Evolutionary conservation across 1,140 invertebrate genomes (phyloP), one percentile per base, ranked within the genome.

Genomic region (Musca vetustissima): DNA sequence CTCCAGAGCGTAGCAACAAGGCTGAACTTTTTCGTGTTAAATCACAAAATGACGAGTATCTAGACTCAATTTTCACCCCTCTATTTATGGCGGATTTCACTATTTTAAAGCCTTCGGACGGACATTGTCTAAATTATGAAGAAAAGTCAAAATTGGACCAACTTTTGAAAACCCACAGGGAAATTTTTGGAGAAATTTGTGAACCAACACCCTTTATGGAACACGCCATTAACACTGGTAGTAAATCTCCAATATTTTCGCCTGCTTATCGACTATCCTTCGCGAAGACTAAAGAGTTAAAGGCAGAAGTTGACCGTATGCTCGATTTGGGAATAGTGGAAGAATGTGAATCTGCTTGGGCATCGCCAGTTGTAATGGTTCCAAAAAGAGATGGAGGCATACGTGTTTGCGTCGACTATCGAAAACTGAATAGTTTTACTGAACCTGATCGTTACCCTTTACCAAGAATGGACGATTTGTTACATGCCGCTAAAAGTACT

Each of bases 361-460:
- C 81, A 1, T 70, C 75, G 9, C 75, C 78, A 4, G 73, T 82
- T 0, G 74, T 83, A 0, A 71, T 83, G 68, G 80, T 83, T 2
- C 73, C 72, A 4, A 84, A 84, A 64, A 75, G 75, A 53, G 71
- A 80, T 67, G 75, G 74, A 21, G 66, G 14, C 9, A 70, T 61
- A 0, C 47, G 82, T 14, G 73, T 84, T 28, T 84, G 81, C 71
- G 75, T 83, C 1, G 81, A 84, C 65, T 81, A 79, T 64, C 47
- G 82, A 13, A 73, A 71, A 21, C n/a, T 72, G 72, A 43, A 77
- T 83, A 55, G 83, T 0, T 84, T 83, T 57, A 24, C 71, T 0
- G 71, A 80, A 8, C 82, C 81, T 0, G 71, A 77, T 59, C 66
- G 72, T 0, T 86, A 79, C 69, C 84, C 84, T 4, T 72, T 86